Evolutionary conservation across 2,888 invertebrate genomes (phyloP), one percentile per base, ranked within the genome.

Genomic region (Oeneis ivallda): DNA sequence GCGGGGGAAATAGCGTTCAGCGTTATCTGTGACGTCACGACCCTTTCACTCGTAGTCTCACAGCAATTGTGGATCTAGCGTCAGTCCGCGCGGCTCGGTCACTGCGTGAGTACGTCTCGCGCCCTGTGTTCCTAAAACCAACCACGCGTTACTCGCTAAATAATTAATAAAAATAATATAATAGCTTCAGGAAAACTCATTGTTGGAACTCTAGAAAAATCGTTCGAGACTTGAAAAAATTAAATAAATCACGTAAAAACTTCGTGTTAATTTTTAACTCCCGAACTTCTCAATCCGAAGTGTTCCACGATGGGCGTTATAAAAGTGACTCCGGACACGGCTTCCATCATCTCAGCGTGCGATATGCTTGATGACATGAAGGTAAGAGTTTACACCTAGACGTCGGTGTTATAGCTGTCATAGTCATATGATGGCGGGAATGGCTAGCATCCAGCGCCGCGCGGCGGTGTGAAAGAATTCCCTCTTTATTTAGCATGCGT

Each of bases 21-120:
- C 60, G 60, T 60, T 60, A 92, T 90, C 89, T 87, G 84, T 93
- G 93, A 93, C 94, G 93, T 94, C 93, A 93, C 71, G 84, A 79
- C 85, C 89, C 90, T 92, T 90, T 92, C 92, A 89, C 89, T 92
- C 87, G 79, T 84, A 83, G 68, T 64, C 70, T 68, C 83, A 83
- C 84, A 82, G 84, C 81, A 81, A 76, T 76, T 76, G 70, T 70
- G 66, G 13, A 19, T 74, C 73, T 72, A 67, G 70, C 82, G 74
- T 83, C 87, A 92, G 91, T 92, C 87, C 86, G 83, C 86, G 92
- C 89, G 91, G 87, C 91, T 91, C 92, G 87, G 88, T 89, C 88
- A 87, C 84, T 76, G 86, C 86, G 90, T 82, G 87, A 85, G 87
- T 69, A 81, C 85, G 87, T 83, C 83, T 84, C 87, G 83, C 88